Evolutionary conservation across 1,140 invertebrate genomes (phyloP), one percentile per base, ranked within the genome.

Genomic region (Drosophila nasuta): DNA sequence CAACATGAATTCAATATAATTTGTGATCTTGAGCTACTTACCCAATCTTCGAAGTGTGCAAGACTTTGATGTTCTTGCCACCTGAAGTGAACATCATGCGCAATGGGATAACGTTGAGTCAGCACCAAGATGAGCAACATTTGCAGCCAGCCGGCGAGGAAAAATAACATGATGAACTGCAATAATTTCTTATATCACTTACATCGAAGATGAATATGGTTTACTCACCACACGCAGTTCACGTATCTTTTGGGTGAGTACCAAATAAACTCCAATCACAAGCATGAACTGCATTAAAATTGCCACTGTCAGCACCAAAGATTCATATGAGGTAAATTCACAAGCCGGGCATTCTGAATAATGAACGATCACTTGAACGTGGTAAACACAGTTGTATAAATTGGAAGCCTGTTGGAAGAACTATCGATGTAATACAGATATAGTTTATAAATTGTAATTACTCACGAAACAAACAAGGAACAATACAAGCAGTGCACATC

Each of bases 101-200:
- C 20, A 3, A 54, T 33, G 2, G 78, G 62, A 67, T 63, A 83
- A 0, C 38, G 33, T 35, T 71, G 46, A 33, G 20, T 58, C 3
- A 82, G 7, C 13, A 76, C 5, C 0, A 87, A 0, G 5, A 51
- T 66, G 0, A 86, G 6, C 64, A 82, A 46, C 43, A 86, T 28
- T 15, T 86, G 54, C 58, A 79, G 8, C 54, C 59, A 87, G 3
- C 17, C 59, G 1, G n/a, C 1, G n/a, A 78, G 3, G 8, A 79
- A 69, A 1, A 79, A 17, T 0, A 35, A 1, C 3, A 66, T 49
- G 0, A 65, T 8, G 7, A 67, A 78, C 82, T 85, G 15, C 3
- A 59, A 7, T 20, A 25, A 17, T 15, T 15, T n/a, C 17, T 48
- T 48, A 7, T 17, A 20, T 17, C 0, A 25, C 20, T 25, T 25